Evolutionary conservation across 2,797 vertebrate species (phyloP).

Genomic region (Melanotaenia nigrans): DNA sequence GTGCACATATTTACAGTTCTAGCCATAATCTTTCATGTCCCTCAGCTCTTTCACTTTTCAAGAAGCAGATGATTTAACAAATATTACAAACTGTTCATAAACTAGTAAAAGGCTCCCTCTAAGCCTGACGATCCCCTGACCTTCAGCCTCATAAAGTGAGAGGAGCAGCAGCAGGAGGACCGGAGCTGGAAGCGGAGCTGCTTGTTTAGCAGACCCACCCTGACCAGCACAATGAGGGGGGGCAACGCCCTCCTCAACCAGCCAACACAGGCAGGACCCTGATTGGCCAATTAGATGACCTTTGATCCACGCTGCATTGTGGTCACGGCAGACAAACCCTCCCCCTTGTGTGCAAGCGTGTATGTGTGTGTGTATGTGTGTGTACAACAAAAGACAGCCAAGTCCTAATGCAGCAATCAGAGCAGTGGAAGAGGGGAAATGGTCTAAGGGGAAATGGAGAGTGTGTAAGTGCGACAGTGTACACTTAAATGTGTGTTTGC

Average conservation of each 20-base stretch:
- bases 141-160: constrained; percentile 13
- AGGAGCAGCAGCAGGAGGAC: constrained; percentile 36
- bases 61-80: constrained; percentile 2
- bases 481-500: constrained; percentile 14
- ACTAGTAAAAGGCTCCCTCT: constrained; percentile 14
- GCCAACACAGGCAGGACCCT: constrained; percentile 53
- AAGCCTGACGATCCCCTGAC: constrained; percentile 6
- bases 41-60: background rate
- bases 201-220: constrained; percentile 80
- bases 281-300: constrained; percentile 81
- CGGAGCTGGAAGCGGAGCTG: constrained; percentile 63
- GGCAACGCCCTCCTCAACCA: constrained; percentile 61
- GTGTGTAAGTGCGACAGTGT: constrained; percentile 8
- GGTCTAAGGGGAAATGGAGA: constrained; percentile 57
- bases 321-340: constrained; percentile 70
- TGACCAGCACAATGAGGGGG: constrained; percentile 72
- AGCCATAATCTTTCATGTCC: background rate
- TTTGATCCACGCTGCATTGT: constrained; percentile 77
- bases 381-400: constrained; percentile 69
- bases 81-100: constrained; percentile 2
- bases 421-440: constrained; percentile 60
- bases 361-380: constrained; percentile 45
- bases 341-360: constrained; percentile 42
- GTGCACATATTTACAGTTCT: constrained; percentile 8
- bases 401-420: constrained; percentile 70